phyloP scores from a whole-genome alignment of 2,113 vertebrate species.

The Saccopteryx leptura region DNA sequence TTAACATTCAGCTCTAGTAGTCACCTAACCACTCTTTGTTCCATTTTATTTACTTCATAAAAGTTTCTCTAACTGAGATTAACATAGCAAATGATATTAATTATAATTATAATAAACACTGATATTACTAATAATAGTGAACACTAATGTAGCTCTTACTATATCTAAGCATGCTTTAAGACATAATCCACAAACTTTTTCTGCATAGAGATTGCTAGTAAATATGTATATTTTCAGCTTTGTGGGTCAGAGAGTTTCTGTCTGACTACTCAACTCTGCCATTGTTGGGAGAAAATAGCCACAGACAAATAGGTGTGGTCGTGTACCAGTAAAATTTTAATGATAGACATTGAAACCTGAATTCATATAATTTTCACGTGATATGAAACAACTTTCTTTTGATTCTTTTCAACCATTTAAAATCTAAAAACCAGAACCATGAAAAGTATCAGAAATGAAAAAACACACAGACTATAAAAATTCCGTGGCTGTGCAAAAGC shows the following conservation, averaged over 20 bases:
- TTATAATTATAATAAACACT: not conserved
- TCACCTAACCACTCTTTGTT: not conserved
- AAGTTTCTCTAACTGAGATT: not conserved
- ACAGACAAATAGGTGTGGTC: rapidly evolving
- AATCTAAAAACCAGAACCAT: not conserved
- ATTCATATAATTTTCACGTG: not conserved
- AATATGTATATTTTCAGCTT: not conserved
- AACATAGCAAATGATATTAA: not conserved
- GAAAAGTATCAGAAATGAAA: not conserved
- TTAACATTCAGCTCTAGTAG: not conserved
- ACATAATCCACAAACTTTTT: not conserved
- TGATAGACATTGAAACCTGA: not conserved
- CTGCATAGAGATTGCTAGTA: not conserved
- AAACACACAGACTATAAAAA: no score
- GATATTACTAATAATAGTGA: no score
- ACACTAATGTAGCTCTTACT: not conserved
- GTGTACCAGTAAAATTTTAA: not conserved
- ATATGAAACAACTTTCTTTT: not conserved
- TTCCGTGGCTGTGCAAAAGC: rapidly evolving
- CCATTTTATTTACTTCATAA: no score
- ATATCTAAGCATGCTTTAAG: not conserved
- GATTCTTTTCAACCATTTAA: not conserved
- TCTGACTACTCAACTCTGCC: no score
- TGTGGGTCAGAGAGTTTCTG: not conserved
- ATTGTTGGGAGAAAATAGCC: not conserved